Evolutionary conservation across 2,113 vertebrate genomes (phyloP).

Genomic region (Condylura cristata): DNA sequence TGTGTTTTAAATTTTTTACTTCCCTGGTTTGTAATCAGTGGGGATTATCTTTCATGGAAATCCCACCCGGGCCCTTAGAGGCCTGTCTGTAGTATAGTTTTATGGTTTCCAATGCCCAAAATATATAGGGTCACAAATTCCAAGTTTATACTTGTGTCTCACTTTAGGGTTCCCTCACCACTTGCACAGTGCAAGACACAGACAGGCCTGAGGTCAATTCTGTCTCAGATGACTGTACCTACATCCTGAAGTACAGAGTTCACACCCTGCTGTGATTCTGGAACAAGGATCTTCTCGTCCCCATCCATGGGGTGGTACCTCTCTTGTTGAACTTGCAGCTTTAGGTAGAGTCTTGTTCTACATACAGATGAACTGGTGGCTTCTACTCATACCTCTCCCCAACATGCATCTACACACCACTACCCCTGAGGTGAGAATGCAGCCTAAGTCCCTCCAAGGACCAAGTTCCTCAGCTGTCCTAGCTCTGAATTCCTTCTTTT

Average conservation of each 20-base stretch:
- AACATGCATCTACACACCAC: accelerated
- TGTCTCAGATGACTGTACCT: background rate
- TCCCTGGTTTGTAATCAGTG: background rate
- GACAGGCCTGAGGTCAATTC: background rate
- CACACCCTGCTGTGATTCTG: background rate
- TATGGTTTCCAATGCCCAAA: background rate
- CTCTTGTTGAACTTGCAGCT: background rate
- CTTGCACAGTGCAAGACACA: background rate
- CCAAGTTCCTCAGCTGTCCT: background rate
- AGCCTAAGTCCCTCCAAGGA: background rate
- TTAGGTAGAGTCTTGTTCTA: background rate
- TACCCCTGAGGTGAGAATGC: background rate
- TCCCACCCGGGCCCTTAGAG: background rate
- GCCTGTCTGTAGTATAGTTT: background rate
- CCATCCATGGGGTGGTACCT: background rate
- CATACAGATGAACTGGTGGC: background rate
- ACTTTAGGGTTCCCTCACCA: background rate
- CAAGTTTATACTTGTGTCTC: background rate
- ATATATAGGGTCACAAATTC: background rate
- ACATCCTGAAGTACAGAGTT: background rate
- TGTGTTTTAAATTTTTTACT: slow-evolving; percentile 8
- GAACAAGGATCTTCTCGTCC: background rate
- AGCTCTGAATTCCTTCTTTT: background rate
- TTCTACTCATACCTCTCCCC: background rate
- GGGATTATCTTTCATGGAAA: background rate